Conservation (phyloP, 2,888 invertebrate genomes). For the Danaus chrysippus region DNA sequence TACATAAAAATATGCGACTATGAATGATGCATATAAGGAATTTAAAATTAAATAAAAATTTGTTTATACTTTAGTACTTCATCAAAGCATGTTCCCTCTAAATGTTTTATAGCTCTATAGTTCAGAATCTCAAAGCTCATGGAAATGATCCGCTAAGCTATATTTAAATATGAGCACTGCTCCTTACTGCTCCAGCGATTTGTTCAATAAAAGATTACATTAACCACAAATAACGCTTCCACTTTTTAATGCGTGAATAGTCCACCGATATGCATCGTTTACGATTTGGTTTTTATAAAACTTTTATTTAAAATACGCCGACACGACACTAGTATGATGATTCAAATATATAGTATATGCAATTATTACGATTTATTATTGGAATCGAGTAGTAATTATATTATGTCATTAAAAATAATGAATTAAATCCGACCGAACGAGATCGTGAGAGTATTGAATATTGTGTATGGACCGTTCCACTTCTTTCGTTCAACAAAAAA, state of each 20-base stretch:
- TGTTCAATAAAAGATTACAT: constrained; percentile 57
- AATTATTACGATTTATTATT: too few species aligned
- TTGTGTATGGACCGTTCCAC: too few species aligned
- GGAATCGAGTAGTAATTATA: too few species aligned
- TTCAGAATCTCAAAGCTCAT: constrained; percentile 48
- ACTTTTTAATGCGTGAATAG: constrained; percentile 53
- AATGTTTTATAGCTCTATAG: constrained; percentile 24
- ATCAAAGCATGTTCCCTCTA: neutral
- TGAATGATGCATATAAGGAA: constrained; percentile 2
- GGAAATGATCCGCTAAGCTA: constrained; percentile 68
- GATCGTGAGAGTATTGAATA: neutral
- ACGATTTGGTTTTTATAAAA: constrained; percentile 47
- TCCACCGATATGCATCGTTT: constrained; percentile 56
- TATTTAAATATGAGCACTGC: constrained; percentile 73
- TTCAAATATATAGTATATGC: neutral
- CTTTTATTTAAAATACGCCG: constrained; percentile 9
- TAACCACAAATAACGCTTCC: constrained; percentile 43
- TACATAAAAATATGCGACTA: neutral
- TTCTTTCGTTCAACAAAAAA: neutral
- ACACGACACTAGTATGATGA: neutral
- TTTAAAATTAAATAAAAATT: constrained; percentile 6
- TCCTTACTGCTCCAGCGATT: constrained; percentile 51
- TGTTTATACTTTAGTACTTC: neutral
- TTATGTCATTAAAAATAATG: too few species aligned
- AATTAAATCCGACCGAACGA: too few species aligned